Evolutionary conservation across 2,113 vertebrate species (phyloP), one percentile per base, ranked within the genome.

Genomic region (Oophaga pumilio): DNA sequence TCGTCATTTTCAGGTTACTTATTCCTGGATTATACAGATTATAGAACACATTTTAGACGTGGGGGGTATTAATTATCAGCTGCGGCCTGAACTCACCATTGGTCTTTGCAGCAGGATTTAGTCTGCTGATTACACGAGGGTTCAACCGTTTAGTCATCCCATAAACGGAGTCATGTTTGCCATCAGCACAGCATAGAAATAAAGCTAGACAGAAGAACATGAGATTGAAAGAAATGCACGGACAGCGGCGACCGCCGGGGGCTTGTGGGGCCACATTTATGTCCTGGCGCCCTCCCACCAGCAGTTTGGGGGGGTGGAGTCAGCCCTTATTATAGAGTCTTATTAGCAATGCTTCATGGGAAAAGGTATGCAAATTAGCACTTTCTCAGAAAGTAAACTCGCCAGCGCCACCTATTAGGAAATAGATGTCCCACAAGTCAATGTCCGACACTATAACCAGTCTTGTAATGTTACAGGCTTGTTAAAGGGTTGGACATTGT

Each of bases 1-100:
- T n/a, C 53, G 28, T 28, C 52, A 20, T 53, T 10, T 43, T 43
- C 2, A 0, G 71, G 17, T 74, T 69, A 28, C 13, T 69, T 28
- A 22, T 49, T 9, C 1, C 10, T 59, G 20, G 90, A 89, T 33
- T 89, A 86, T 82, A 92, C 73, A 89, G 43, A 53, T 91, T 85
- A 90, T 43, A 24, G 62, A 82, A 91, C 77, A 88, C 73, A 76
- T 91, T 62, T 89, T 89, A 90, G 93, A 92, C 90, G 90, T 85
- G 22, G 24, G 24, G 26, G 80, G 90, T 90, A 92, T 87, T 89
- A 90, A 89, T 86, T 91, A 88, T 90, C 80, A 90, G 85, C 90
- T 69, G 84, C 59, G 90, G 71, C 94, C 95, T 94, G 93, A 95
- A 99, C 97, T 99, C 96, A 99, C 98, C 97, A 91, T 96, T 91